A percentile compares a stretch with the other conserved stretches of the same genome.
phyloP scores from a whole-genome alignment of 1,140 invertebrate genomes.

The Venturia canescens region DNA sequence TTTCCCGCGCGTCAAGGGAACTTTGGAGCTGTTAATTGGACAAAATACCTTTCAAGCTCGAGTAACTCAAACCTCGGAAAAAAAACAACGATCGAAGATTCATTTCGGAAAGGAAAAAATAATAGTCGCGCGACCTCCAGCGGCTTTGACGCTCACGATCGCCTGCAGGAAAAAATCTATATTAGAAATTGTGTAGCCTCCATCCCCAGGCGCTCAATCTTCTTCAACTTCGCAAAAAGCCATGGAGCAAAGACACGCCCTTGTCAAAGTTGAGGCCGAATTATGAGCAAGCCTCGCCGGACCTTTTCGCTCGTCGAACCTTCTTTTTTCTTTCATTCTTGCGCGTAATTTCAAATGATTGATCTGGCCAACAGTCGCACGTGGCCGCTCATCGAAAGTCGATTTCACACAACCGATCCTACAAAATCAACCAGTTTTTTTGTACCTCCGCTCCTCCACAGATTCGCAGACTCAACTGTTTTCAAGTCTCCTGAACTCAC shows the following conservation, averaged over 20 bases:
- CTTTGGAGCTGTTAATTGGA: too few relatives aligned
- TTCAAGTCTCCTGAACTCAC: too few relatives aligned
- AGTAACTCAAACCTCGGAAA: too few relatives aligned
- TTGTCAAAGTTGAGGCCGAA: conserved; percentile 8
- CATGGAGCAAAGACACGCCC: not conserved
- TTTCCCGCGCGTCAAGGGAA: too few relatives aligned
- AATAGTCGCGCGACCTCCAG: too few relatives aligned
- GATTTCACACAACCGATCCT: too few relatives aligned
- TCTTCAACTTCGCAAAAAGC: conserved; percentile 3
- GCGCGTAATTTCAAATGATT: not conserved
- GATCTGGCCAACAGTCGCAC: not conserved
- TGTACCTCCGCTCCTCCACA: too few relatives aligned
- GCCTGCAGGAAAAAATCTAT: not conserved
- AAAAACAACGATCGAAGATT: too few relatives aligned
- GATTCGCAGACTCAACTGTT: too few relatives aligned
- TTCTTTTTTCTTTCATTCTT: not conserved
- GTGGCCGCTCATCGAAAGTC: not conserved
- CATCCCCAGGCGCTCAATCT: not conserved
- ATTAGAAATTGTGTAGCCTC: not conserved
- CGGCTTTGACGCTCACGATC: not conserved
- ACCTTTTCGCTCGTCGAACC: not conserved
- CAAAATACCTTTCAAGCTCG: too few relatives aligned
- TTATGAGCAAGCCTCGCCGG: not conserved
- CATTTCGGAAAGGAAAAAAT: too few relatives aligned
- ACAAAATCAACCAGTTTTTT: too few relatives aligned